phyloP scores from a whole-genome alignment of 2,113 vertebrate genomes.

The Eulemur rufifrons region DNA sequence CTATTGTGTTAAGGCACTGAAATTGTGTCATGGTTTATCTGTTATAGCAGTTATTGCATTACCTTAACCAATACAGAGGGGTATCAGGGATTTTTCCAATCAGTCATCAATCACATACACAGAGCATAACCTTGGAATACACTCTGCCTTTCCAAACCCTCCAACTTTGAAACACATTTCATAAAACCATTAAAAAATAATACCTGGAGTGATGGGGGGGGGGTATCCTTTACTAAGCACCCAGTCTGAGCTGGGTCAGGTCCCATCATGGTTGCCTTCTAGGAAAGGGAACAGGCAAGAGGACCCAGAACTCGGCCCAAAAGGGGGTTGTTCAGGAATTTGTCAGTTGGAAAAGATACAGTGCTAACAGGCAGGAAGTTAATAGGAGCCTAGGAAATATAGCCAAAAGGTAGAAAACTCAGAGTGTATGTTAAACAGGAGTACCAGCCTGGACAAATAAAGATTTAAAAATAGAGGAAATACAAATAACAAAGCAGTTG shows the following conservation, averaged over 20 bases:
- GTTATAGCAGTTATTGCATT: not conserved
- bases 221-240: not conserved
- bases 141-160: slow-evolving; percentile 20
- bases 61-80: not conserved
- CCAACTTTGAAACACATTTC: slow-evolving; percentile 43
- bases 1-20: not conserved
- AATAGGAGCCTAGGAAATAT: not conserved
- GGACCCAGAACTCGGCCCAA: not conserved
- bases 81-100: not conserved
- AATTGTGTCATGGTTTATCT: slow-evolving; percentile 1
- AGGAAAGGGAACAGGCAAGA: slow-evolving; percentile 13
- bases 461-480: not conserved
- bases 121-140: slow-evolving; percentile 6
- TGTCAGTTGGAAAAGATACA: not conserved
- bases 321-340: not conserved
- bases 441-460: not conserved
- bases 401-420: slow-evolving; percentile 3
- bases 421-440: not conserved
- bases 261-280: not conserved
- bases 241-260: not conserved
- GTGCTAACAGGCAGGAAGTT: not conserved
- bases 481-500: not conserved
- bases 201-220: not conserved
- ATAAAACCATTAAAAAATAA: slow-evolving; percentile 40
- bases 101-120: not conserved